Percentiles rank a stretch among this genome's conserved stretches.
These are phyloP conservation scores for Sula dactylatra DNA, from an alignment of 2,113 vertebrate species.

Conservation along the genomic window DNA sequence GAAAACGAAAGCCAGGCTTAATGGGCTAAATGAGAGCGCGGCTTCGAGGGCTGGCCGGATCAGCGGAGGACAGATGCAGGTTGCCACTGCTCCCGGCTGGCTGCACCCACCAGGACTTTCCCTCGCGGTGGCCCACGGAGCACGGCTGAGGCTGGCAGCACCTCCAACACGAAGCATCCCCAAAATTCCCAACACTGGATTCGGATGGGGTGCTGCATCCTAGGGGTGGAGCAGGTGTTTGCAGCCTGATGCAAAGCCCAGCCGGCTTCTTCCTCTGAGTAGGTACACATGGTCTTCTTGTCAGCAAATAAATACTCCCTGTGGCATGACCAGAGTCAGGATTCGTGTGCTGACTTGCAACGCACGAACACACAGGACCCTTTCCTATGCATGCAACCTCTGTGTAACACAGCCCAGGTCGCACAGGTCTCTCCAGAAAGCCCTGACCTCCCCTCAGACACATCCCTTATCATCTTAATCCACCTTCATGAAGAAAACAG, in stretches of 20 bases:
- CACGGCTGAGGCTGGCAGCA: not conserved
- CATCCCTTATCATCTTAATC: not conserved
- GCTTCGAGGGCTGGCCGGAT: not conserved
- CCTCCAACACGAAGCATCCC: not conserved
- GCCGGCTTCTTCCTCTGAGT: not conserved
- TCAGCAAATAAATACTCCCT: accelerated
- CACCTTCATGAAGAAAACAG: not conserved
- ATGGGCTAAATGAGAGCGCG: not conserved
- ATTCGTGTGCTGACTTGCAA: not conserved
- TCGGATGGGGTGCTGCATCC: not conserved
- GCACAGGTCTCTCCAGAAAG: not conserved
- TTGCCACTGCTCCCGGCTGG: not conserved
- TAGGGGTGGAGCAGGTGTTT: too few species aligned
- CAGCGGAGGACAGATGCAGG: not conserved
- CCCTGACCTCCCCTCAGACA: too few species aligned
- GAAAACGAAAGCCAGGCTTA: not conserved
- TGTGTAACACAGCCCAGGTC: not conserved
- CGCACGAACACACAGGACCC: not conserved
- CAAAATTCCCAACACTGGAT: not conserved
- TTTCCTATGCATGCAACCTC: accelerated
- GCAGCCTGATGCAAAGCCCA: not conserved
- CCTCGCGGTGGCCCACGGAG: not conserved
- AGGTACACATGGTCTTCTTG: accelerated
- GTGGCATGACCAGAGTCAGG: too few species aligned
- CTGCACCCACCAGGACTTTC: not conserved